phyloP scores from a whole-genome alignment of 2,113 vertebrate genomes.

The Notothenia rossii region DNA sequence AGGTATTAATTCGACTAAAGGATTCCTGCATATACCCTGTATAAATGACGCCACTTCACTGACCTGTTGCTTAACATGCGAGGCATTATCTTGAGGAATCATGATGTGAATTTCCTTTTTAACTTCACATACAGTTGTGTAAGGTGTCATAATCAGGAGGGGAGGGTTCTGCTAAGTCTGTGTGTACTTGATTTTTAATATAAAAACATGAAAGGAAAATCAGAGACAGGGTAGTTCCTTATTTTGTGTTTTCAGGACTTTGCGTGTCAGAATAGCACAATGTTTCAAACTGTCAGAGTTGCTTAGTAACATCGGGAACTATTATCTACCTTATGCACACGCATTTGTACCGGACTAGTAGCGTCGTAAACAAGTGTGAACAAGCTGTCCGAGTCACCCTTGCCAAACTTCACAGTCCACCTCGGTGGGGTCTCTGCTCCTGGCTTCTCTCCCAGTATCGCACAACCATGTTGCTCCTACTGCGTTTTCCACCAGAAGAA shows the following conservation, averaged over 20 bases:
- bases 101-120: too few species aligned
- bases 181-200: background rate
- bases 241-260: background rate
- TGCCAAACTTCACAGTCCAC: background rate
- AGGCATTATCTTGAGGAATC: too few species aligned
- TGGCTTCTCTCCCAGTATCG: slow-evolving; percentile 16
- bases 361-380: slow-evolving; percentile 1
- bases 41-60: too few species aligned
- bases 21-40: too few species aligned
- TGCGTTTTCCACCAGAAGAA: background rate
- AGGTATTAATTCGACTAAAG: too few species aligned
- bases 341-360: background rate
- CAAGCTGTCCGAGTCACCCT: background rate
- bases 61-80: too few species aligned
- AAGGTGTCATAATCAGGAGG: too few species aligned
- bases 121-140: too few species aligned
- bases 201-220: background rate
- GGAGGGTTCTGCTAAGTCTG: too few species aligned
- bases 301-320: slow-evolving; percentile 23
- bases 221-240: background rate
- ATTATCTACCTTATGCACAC: background rate
- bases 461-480: background rate
- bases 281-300: slow-evolving; percentile 1
- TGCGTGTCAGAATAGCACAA: background rate
- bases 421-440: background rate